Conservation (phyloP, 2,113 vertebrate genomes). For the Leucoraja erinaceus region DNA sequence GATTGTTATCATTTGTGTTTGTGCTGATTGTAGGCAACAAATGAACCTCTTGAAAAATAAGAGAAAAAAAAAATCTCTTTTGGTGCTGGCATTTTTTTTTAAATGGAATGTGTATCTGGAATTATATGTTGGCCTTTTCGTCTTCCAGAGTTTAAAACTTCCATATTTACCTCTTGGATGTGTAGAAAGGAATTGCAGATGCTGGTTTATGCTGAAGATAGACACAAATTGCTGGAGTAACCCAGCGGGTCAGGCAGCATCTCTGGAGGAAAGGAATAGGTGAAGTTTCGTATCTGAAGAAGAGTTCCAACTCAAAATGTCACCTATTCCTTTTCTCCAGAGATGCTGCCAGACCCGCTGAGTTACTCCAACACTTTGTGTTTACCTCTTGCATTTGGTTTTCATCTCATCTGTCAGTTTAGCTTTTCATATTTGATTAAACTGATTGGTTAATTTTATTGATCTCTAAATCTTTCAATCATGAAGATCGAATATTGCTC, state of each 20-base stretch:
- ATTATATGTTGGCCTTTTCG: not conserved
- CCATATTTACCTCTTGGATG: not conserved
- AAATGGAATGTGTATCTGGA: not conserved
- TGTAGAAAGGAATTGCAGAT: too few relatives aligned
- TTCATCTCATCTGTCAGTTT: not conserved
- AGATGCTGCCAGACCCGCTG: too few relatives aligned
- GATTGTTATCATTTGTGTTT: not conserved
- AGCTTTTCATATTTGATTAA: not conserved
- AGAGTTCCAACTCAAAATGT: too few relatives aligned
- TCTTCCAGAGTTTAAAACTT: not conserved
- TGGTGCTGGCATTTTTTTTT: too few relatives aligned
- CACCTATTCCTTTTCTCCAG: too few relatives aligned
- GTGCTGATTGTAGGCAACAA: not conserved
- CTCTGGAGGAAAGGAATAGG: too few relatives aligned
- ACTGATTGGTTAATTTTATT: not conserved
- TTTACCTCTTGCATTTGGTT: not conserved
- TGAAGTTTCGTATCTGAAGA: too few relatives aligned
- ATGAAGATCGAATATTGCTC: not conserved
- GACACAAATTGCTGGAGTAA: too few relatives aligned
- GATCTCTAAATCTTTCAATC: not conserved
- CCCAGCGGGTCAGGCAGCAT: too few relatives aligned
- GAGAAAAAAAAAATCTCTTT: not conserved
- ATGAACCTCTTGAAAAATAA: not conserved
- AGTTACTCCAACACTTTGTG: too few relatives aligned
- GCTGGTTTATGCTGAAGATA: too few relatives aligned